These are phyloP conservation scores for Drosophila persimilis DNA, from an alignment of 1,140 invertebrate genomes.

Conservation along the genomic window DNA sequence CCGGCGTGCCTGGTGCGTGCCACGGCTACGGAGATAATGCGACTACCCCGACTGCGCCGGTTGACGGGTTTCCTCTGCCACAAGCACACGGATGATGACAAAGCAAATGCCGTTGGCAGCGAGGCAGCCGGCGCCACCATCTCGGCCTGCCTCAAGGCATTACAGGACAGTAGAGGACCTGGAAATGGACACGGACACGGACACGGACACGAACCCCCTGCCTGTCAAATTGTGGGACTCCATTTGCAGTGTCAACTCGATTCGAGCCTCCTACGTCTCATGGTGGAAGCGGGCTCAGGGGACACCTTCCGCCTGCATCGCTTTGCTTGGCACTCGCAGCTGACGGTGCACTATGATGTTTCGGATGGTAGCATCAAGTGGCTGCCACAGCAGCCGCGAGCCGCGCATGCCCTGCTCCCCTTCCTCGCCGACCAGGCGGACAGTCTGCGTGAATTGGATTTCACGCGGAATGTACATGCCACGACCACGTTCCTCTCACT, in stretches of 20 bases:
- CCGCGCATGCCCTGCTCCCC: constrained; percentile 45
- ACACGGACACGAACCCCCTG: no score
- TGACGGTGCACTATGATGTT: constrained; percentile 63
- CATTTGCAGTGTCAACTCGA: constrained; percentile 68
- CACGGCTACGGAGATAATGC: constrained; percentile 33
- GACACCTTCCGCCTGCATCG: constrained; percentile 40
- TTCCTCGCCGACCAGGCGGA: constrained; percentile 54
- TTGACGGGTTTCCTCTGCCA: constrained; percentile 63
- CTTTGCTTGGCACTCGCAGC: constrained; percentile 66
- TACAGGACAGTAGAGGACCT: no score
- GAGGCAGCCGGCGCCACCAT: constrained; percentile 32
- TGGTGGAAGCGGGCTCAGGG: constrained; percentile 14
- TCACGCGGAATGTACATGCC: constrained; percentile 68
- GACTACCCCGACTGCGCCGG: constrained; percentile 50
- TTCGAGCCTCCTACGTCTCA: constrained; percentile 40
- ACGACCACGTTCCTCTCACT: constrained; percentile 63
- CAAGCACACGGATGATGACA: constrained; percentile 33
- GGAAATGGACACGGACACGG: no score
- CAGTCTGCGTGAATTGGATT: constrained; percentile 68
- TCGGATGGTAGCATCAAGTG: constrained; percentile 69
- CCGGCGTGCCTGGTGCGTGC: constrained; percentile 58
- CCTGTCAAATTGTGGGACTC: constrained; percentile 60
- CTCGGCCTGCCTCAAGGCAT: no score
- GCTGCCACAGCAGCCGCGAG: constrained; percentile 66
- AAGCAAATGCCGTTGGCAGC: constrained; percentile 41